These are phyloP conservation scores for Tragelaphus imberbis DNA, from an alignment of 2,113 vertebrate genomes.

Conservation along the genomic window DNA sequence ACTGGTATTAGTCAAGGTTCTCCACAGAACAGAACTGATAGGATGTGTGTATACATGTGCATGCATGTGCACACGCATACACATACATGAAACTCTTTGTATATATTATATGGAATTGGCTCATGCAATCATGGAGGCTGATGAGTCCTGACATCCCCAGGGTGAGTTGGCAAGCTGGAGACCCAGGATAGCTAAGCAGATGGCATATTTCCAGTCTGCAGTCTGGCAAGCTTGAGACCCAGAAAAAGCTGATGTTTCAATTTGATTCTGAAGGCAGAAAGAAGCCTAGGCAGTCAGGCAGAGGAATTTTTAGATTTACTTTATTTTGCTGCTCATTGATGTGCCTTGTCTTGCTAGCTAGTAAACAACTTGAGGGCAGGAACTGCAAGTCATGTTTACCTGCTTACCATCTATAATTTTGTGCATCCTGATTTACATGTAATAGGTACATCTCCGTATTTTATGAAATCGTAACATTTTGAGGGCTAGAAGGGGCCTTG, in stretches of 20 bases:
- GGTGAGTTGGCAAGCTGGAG: background rate
- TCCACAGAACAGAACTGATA: background rate
- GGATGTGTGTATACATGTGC: background rate
- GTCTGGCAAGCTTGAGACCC: background rate
- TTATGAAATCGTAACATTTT: background rate
- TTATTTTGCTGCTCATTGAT: conserved; percentile 7
- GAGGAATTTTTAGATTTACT: conserved; percentile 21
- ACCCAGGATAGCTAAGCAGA: background rate
- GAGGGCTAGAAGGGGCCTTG: background rate
- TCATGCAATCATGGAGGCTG: background rate
- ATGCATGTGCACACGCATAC: accelerated
- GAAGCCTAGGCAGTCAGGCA: background rate
- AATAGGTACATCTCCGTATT: background rate
- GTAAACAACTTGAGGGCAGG: background rate
- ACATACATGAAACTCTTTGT: background rate
- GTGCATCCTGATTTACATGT: background rate
- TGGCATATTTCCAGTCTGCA: background rate
- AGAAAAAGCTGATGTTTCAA: background rate
- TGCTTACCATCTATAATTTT: background rate
- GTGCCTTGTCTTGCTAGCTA: background rate
- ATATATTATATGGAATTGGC: background rate
- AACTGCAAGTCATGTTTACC: background rate
- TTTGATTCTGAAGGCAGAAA: background rate
- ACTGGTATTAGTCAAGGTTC: background rate
- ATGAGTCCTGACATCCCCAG: background rate